Evolutionary conservation across 2,888 invertebrate genomes (phyloP).

Genomic region (Calameuta pallipes): DNA sequence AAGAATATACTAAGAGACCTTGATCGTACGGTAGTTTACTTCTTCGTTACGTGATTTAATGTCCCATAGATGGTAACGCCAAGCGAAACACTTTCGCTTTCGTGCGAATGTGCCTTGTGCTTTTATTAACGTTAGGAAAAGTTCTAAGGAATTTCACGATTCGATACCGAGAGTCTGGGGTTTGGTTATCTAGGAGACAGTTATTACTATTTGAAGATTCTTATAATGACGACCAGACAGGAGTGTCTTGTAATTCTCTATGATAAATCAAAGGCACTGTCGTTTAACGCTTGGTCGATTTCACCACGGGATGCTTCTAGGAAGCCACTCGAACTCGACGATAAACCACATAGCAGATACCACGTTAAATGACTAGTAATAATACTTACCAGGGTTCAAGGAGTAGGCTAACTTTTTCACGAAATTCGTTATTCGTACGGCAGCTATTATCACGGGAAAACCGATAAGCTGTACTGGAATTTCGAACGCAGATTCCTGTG

Average conservation of each 20-base stretch:
- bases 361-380: background rate
- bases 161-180: background rate
- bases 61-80: slow-evolving; percentile 33
- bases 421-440: slow-evolving; percentile 83
- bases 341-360: background rate
- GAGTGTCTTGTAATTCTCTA: background rate
- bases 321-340: background rate
- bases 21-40: background rate
- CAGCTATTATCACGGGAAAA: slow-evolving; percentile 84
- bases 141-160: background rate
- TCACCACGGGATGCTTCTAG: background rate
- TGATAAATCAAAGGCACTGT: background rate
- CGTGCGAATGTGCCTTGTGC: slow-evolving; percentile 10
- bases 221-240: background rate
- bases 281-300: background rate
- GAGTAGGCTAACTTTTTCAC: slow-evolving; percentile 86
- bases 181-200: background rate
- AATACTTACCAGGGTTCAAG: slow-evolving; percentile 79
- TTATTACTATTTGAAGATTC: background rate
- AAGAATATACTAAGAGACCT: background rate
- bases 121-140: background rate
- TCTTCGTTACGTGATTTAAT: slow-evolving; percentile 35
- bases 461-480: slow-evolving; percentile 87
- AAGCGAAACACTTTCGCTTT: slow-evolving; percentile 61
- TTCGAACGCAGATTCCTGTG: slow-evolving; percentile 74